phyloP scores from a whole-genome alignment of 2,797 vertebrate species.

The Syngnathus rostellatus region DNA sequence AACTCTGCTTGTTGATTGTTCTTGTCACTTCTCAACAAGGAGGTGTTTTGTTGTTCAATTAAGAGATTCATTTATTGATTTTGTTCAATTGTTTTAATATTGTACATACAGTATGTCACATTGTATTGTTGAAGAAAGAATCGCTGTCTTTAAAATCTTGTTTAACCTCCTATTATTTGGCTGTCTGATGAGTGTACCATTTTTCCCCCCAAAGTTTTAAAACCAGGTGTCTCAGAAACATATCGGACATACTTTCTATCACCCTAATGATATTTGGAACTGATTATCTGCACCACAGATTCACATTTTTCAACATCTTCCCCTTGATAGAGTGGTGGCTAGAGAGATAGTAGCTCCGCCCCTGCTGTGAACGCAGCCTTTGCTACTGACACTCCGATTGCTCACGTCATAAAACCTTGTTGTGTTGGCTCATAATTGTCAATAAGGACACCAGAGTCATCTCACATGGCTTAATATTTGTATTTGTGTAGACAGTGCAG shows the following conservation, averaged over 20 bases:
- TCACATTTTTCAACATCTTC: too few species aligned
- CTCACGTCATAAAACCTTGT: neutral
- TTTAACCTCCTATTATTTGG: neutral
- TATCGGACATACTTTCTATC: neutral
- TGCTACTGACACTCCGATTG: neutral
- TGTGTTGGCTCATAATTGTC: neutral
- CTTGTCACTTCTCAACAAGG: slow-evolving; percentile 17
- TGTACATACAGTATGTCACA: slow-evolving; percentile 40
- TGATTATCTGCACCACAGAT: too few species aligned
- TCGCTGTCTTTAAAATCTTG: neutral
- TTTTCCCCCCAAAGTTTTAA: neutral
- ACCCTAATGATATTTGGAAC: neutral
- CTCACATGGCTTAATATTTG: neutral
- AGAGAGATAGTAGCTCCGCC: too few species aligned
- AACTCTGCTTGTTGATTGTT: slow-evolving; percentile 35
- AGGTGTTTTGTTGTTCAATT: slow-evolving; percentile 1
- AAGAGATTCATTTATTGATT: slow-evolving; percentile 38
- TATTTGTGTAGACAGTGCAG: neutral
- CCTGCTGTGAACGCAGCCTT: neutral
- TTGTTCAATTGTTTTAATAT: slow-evolving; percentile 28
- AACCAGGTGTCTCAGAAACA: neutral
- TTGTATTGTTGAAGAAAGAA: slow-evolving; percentile 6
- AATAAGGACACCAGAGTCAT: neutral
- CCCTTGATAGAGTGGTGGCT: too few species aligned
- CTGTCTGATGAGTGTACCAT: neutral